Conservation (phyloP, 2,113 vertebrate species). For the Callipepla californica region DNA sequence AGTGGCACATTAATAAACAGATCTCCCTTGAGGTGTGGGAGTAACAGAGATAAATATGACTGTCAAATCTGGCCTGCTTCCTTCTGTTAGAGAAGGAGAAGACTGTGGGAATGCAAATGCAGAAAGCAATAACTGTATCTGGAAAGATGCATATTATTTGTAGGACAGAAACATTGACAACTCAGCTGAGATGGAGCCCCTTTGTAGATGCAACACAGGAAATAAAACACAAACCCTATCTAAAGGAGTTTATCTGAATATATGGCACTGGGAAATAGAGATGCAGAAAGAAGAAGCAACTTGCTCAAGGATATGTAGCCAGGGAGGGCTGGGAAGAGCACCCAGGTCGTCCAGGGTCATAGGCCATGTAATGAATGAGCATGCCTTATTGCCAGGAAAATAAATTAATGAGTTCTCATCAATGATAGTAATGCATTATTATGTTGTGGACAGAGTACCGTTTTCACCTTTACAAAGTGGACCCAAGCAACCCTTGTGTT, state of each 20-base stretch:
- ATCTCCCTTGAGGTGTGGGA: slow-evolving; percentile 86
- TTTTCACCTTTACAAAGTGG: not conserved
- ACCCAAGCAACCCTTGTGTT: not conserved
- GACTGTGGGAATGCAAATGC: slow-evolving; percentile 78
- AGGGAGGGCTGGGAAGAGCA: not conserved
- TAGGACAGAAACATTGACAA: slow-evolving; percentile 47
- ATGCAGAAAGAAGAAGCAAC: not conserved
- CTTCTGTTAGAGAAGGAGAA: slow-evolving; percentile 72
- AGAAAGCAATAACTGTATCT: slow-evolving; percentile 47
- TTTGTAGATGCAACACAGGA: not conserved
- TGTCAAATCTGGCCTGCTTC: slow-evolving; percentile 82
- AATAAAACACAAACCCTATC: slow-evolving; percentile 4
- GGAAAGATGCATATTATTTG: slow-evolving; percentile 19
- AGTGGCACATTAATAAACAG: slow-evolving; percentile 91
- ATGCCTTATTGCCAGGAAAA: not conserved
- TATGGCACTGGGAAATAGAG: not conserved
- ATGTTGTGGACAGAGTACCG: not conserved
- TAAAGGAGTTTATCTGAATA: slow-evolving; percentile 9
- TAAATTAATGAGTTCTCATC: not conserved
- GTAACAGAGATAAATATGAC: slow-evolving; percentile 87
- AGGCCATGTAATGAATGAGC: not conserved
- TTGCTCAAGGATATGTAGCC: not conserved
- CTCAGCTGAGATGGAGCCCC: slow-evolving; percentile 12
- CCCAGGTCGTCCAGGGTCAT: not conserved
- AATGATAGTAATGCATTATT: not conserved